Conservation (phyloP, 1,140 invertebrate species). For the Calephelis nemesis region DNA sequence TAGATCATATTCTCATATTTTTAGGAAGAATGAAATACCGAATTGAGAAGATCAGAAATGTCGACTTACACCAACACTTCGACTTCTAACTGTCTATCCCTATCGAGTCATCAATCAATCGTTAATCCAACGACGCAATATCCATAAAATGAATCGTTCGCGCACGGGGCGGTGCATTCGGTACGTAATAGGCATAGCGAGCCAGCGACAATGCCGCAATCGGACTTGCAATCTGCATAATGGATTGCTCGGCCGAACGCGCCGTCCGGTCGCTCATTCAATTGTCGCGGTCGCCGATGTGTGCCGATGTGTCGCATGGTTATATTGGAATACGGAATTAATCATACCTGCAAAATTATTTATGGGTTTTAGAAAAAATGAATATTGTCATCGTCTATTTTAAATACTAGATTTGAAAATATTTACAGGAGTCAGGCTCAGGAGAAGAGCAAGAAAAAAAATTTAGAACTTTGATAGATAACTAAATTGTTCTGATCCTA, state of each 20-base stretch:
- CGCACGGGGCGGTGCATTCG: conserved; percentile 49
- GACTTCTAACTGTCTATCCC: conserved; percentile 2
- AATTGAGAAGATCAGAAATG: too few species aligned
- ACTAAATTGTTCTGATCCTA: too few species aligned
- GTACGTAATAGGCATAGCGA: conserved; percentile 55
- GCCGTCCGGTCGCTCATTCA: conserved; percentile 60
- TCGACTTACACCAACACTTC: too few species aligned
- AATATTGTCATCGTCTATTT: too few species aligned
- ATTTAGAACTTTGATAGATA: too few species aligned
- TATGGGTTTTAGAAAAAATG: conserved; percentile 27
- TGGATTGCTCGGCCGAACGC: conserved; percentile 72
- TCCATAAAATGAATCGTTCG: conserved; percentile 62
- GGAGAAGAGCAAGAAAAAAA: too few species aligned
- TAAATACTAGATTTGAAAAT: neutral
- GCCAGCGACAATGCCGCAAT: conserved; percentile 69
- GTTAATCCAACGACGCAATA: conserved; percentile 62
- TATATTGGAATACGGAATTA: conserved; percentile 63
- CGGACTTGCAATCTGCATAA: conserved; percentile 70
- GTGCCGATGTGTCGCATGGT: conserved; percentile 61
- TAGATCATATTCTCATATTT: too few species aligned
- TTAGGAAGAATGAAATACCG: too few species aligned
- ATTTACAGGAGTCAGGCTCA: too few species aligned
- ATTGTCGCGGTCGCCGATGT: conserved; percentile 64
- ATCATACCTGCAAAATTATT: conserved; percentile 49
- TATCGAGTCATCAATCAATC: conserved; percentile 61